Conservation (phyloP, 2,888 invertebrate species). For the Auanema freiburgensis region DNA sequence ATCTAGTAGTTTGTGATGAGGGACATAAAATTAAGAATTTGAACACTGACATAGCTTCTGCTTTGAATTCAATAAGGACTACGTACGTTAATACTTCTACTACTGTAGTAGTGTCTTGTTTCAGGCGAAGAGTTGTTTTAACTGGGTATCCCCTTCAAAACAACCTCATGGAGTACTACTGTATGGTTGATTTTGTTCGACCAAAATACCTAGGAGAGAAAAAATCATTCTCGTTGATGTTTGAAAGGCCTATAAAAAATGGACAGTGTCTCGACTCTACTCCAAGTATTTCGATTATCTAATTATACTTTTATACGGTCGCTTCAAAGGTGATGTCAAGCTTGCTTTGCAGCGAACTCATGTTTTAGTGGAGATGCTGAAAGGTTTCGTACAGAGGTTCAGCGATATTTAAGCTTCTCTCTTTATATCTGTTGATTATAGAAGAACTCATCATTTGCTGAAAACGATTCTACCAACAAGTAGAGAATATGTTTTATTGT, state of each 20-base stretch:
- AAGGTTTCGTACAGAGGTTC: constrained; percentile 91
- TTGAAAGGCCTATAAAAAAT: constrained; percentile 95
- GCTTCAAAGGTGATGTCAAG: constrained; percentile 79
- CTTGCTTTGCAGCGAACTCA: constrained; percentile 93
- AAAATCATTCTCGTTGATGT: constrained; percentile 97
- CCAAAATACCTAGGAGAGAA: constrained; percentile 90
- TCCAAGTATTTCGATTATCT: constrained; percentile 69
- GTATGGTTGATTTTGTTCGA: constrained; percentile 82
- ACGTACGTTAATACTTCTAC: constrained; percentile 64
- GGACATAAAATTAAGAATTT: constrained; percentile 97
- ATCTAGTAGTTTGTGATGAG: constrained; percentile 91
- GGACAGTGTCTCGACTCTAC: constrained; percentile 97
- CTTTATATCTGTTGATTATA: constrained; percentile 61
- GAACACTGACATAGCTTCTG: constrained; percentile 91
- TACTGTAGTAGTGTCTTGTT: constrained; percentile 25
- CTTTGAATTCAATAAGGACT: constrained; percentile 89
- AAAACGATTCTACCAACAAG: constrained; percentile 90
- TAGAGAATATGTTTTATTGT: constrained; percentile 87
- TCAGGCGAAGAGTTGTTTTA: constrained; percentile 83
- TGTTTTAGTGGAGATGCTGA: constrained; percentile 87
- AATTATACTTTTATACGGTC: too few relatives aligned
- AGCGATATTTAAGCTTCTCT: constrained; percentile 20
- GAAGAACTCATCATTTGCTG: constrained; percentile 87
- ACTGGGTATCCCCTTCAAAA: constrained; percentile 98
- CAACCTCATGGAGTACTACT: constrained; percentile 77